Evolutionary conservation across 2,888 invertebrate genomes (phyloP).

Genomic region (Ligdia adustata): DNA sequence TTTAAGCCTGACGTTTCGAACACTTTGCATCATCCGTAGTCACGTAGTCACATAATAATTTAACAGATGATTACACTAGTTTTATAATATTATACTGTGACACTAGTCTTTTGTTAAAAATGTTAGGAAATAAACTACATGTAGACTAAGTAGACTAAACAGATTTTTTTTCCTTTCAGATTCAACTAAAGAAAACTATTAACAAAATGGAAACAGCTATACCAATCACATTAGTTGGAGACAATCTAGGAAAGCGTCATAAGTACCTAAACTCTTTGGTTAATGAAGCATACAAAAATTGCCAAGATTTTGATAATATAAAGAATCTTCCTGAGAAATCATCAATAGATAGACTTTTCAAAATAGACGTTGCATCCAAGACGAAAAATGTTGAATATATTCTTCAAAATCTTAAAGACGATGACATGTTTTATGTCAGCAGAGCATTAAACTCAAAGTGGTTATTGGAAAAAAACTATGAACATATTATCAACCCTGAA

Average conservation of each 20-base stretch:
- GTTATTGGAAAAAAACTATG: constrained; percentile 50
- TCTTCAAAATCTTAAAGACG: constrained; percentile 53
- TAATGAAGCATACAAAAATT: constrained; percentile 27
- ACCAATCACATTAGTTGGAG: constrained; percentile 50
- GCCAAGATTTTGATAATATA: constrained; percentile 17
- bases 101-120: too few species aligned
- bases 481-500: constrained; percentile 54
- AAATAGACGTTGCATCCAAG: constrained; percentile 63
- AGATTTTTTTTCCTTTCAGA: constrained; percentile 1
- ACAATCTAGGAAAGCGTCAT: constrained; percentile 55
- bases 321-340: constrained; percentile 43
- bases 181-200: background rate
- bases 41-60: too few species aligned
- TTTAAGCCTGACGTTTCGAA: too few species aligned
- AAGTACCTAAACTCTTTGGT: constrained; percentile 51
- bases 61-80: too few species aligned
- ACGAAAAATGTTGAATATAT: constrained; percentile 55
- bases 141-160: too few species aligned
- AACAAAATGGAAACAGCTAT: constrained; percentile 41
- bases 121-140: too few species aligned
- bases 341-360: constrained; percentile 57
- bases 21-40: too few species aligned
- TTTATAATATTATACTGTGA: too few species aligned
- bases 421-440: constrained; percentile 64
- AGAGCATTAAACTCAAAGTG: constrained; percentile 60